phyloP scores from a whole-genome alignment of 64 coral and sea anemone genomes.

The Pocillopora verrucosa region DNA sequence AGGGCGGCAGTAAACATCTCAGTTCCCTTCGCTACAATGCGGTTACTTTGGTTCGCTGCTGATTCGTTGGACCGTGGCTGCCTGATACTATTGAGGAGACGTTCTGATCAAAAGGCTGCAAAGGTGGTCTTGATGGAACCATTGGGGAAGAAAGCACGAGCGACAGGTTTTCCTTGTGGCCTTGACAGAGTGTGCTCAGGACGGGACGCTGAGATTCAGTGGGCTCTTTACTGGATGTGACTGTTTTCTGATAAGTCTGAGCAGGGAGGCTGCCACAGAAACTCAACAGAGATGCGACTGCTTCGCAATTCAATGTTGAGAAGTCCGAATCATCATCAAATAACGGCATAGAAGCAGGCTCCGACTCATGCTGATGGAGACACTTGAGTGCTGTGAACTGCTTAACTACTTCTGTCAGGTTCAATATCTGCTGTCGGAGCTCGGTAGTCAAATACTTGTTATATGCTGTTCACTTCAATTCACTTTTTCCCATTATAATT shows the following conservation, averaged over 20 bases:
- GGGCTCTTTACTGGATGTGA: neutral
- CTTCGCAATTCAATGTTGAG: neutral
- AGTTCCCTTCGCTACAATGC: neutral
- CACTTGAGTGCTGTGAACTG: slow-evolving; percentile 7
- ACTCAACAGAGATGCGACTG: neutral
- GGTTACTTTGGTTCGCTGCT: slow-evolving; percentile 1
- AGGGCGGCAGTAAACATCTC: slow-evolving; percentile 9
- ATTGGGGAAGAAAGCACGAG: neutral
- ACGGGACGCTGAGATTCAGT: neutral
- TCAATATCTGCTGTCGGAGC: neutral
- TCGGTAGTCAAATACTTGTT: neutral
- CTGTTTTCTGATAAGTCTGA: neutral
- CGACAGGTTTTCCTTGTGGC: neutral
- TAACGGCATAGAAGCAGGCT: neutral
- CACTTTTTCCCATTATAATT: slow-evolving; percentile 3
- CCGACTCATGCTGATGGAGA: slow-evolving; percentile 20
- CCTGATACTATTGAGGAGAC: neutral
- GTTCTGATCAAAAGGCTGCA: neutral
- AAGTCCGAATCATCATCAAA: neutral
- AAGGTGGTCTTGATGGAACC: neutral
- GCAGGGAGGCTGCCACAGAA: neutral
- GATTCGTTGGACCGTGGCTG: slow-evolving; percentile 5
- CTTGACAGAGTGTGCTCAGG: neutral
- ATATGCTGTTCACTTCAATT: neutral
- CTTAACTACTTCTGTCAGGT: slow-evolving; percentile 1